Evolutionary conservation across 2,797 vertebrate genomes (phyloP), one percentile per base, ranked within the genome.

Genomic region (Heterohyrax brucei): DNA sequence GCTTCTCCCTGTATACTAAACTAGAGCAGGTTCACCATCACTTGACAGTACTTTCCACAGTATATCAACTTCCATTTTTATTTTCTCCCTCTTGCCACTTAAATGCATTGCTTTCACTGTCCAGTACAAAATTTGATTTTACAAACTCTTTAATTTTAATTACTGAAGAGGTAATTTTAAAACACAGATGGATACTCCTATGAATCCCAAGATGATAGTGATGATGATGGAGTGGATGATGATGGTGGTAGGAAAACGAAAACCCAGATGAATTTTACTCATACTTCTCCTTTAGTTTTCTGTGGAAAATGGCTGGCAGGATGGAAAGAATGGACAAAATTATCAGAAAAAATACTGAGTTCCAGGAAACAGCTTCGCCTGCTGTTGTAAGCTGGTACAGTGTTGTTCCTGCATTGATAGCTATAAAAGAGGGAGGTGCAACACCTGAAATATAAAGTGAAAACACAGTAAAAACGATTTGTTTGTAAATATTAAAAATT

Each of bases 281-380:
- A 89, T 99, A 99, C 97, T 99, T 99, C 98, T 99, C 98, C 98
- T 99, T 99, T 95, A 99, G 98, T 98, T 99, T 99, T 97, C 99
- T 99, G 98, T 99, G 99, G 98, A 99, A 99, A 97, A 99, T 98
- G 92, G 99, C 99, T 13, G 99, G 99, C 86, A 99, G 97, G 97
- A 99, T 99, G 75, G 99, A 99, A 87, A 99, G 99, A 88, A 99
- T 98, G 2, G 99, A 99, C 68, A 99, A 98, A 28, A 99, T 95
- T 84, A 99, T 99, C 16, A 99, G 99, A 96, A 99, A 98, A 77
- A 99, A 99, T 89, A 99, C 98, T 88, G 99, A 99, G 98, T 99
- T 99, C 99, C 99, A 99, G 98, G 99, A 99, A 97, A 99, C 99
- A 1, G 99, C 99, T 98, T 99, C 99, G 8, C 99, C 99, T 1